Base-by-base conservation (phyloP, 1,140 invertebrate genomes). In the Drosophila aff. region DNA sequence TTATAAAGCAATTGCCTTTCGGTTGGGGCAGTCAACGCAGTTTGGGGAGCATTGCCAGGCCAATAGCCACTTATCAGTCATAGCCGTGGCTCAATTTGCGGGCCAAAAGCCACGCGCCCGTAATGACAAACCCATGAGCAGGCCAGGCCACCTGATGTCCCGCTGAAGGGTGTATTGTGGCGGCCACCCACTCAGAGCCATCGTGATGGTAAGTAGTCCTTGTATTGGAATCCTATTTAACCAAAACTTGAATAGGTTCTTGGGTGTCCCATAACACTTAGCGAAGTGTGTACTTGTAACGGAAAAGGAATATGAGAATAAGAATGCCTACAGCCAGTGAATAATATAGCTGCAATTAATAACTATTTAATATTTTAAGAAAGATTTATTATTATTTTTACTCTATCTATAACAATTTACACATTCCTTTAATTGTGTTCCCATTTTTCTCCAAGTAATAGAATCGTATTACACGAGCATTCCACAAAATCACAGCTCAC, bases 111-210 rank as follows among this genome's bases (percentile, higher is more conserved):
- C 81, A 84, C 82, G 77, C 77, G 81, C 72, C 67, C 73, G 31
- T 85, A 81, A 84, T 85, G 82, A 73, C 44, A 58, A 81, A 49
- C 65, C 71, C 62, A 69, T 67, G 43, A 47, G 63, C 46, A 18
- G 43, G 43, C 74, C 68, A 59, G 28, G 72, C 74, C 77, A 84
- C 81, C 78, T 81, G 82, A 84, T 81, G 63, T 63, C 43, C 50
- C 46, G 16, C 43, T 16, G 49, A 66, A 38, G 66, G 38, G 15
- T 55, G 31, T 26, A 26, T 53, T 71, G 38, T 18, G 62, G 62
- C 44, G 33, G 26, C 64, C 63, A 63, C 28, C 31, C 64, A 66
- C 59, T 47, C 41, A 13, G 7, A 7, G 0, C 9, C 28, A 28
- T 69, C 67, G 67, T 52, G 68, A 33, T 60, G 36, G 18, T 8